Conservation (phyloP, 2,113 vertebrate genomes). For the Gopherus evgoodei region DNA sequence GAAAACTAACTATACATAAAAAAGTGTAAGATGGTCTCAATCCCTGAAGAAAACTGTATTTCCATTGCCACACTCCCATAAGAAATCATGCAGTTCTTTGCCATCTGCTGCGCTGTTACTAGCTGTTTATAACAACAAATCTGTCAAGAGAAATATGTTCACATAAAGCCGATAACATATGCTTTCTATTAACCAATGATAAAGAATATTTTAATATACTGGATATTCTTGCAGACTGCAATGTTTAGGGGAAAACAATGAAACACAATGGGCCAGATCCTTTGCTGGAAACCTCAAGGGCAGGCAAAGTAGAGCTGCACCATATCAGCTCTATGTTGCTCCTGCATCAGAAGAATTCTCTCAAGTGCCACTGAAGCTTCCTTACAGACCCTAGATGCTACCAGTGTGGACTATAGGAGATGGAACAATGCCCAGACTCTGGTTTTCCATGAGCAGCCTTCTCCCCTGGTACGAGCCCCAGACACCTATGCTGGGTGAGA, state of each 20-base stretch:
- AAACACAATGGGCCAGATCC: not conserved
- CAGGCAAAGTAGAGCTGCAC: not conserved
- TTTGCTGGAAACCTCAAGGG: not conserved
- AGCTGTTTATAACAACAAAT: conserved; percentile 47
- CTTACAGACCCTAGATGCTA: not conserved
- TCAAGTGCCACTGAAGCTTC: not conserved
- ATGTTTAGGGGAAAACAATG: conserved; percentile 6
- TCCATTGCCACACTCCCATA: not conserved
- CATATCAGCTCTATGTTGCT: not conserved
- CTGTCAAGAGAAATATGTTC: conserved; percentile 51
- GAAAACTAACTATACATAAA: not conserved
- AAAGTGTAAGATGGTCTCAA: not conserved
- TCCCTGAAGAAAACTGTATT: conserved; percentile 19
- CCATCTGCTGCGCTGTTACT: conserved; percentile 60
- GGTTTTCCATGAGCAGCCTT: not conserved
- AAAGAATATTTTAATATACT: conserved; percentile 24
- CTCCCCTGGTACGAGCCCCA: too few relatives aligned
- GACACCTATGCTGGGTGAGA: not conserved
- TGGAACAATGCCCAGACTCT: not conserved
- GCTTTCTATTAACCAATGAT: conserved; percentile 60
- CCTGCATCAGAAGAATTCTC: not conserved
- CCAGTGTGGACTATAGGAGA: not conserved
- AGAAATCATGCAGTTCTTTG: not conserved
- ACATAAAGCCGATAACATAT: conserved; percentile 48
- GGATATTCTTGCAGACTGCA: not conserved